Evolutionary conservation across 2,113 vertebrate species (phyloP), one percentile per base, ranked within the genome.

Genomic region (Astur gentilis): DNA sequence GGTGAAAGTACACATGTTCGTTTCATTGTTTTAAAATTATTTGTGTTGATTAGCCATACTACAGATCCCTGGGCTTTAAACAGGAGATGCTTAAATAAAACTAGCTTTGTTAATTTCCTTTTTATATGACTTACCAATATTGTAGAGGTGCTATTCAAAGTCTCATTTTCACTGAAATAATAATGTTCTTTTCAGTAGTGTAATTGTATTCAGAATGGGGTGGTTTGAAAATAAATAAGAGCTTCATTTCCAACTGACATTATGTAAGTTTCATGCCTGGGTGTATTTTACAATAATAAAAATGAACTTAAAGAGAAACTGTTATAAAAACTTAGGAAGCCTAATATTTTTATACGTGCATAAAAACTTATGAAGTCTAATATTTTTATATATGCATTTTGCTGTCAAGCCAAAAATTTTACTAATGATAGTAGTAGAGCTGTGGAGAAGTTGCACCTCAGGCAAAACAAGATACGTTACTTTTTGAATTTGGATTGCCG

Each of bases 11-110:
- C 47, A 17, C 2, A 0, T 27, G 6, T 49, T 40, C 4, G 0
- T 40, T 85, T 83, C 0, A 1, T 58, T 29, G 6, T 27, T 77
- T n/a, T 32, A 1, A 34, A 36, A 20, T 57, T 4, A 5, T 57
- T 60, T 22, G 6, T 54, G 5, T 38, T 69, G 23, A 18, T 84
- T 49, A 55, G 66, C 15, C 21, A 3, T 55, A 19, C 31, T 70
- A 12, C 80, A 26, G 65, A 13, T 79, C 25, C 34, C 49, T 36
- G 58, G 34, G 23, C 40, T 88, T 83, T 52, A 18, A 36, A 27
- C 12, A 22, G 57, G 23, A 52, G 58, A 36, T 8, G 9, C 60
- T 71, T 40, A 64, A 44, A 22, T 71, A 7, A 62, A 64, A 5
- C 52, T 20, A 4, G 11, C n/a, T 73, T 23, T 66, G 19, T 47